Base-by-base conservation (phyloP, 2,113 vertebrate species). In the Dipodomys stephensi region DNA sequence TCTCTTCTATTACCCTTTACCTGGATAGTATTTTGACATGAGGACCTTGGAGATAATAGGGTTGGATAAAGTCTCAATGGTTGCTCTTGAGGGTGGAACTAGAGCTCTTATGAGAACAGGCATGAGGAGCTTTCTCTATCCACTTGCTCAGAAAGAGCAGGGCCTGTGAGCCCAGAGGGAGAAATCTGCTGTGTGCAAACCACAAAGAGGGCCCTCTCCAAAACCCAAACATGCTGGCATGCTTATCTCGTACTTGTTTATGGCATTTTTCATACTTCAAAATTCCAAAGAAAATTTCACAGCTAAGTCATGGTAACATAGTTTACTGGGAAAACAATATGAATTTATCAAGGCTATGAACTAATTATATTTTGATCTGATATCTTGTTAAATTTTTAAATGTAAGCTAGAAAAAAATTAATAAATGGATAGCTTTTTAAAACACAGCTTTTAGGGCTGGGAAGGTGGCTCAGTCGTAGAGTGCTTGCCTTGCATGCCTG, bases 111-210 rank as follows among this genome's bases (percentile, higher is more conserved):
- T 7, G 76, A 86, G 39, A 46, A 73, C 28, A 86, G 23, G 35
- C 27, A 68, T 18, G 7, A 49, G 19, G 5, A 64, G 11, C 39
- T 4, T 4, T 90, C 12, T 57, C 27, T 57, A 57, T 2, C 8
- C 15, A 2, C 7, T 12, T 15, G 19, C 39, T 7, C 2, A 7
- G 30, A 35, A 30, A 23, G 18, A 76, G 44, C 39, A 88, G 15
- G 44, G 27, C 62, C 35, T 0, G 0, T 9, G 18, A n/a, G 7
- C 8, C 4, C 19, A 20, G 2, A n/a, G 1, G 8, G 22, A 74
- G 35, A 65, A 46, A 19, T 23, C 1, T 10, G 46, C 16, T 4
- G 0, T 44, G 22, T 30, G 4, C 6, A 57, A 65, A n/a, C 7
- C 13, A 28, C 13, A 32, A 39, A 44, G 32, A 11, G 2, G 16